phyloP scores from a whole-genome alignment of 2,797 vertebrate genomes.

The Sebastes steindachneri region DNA sequence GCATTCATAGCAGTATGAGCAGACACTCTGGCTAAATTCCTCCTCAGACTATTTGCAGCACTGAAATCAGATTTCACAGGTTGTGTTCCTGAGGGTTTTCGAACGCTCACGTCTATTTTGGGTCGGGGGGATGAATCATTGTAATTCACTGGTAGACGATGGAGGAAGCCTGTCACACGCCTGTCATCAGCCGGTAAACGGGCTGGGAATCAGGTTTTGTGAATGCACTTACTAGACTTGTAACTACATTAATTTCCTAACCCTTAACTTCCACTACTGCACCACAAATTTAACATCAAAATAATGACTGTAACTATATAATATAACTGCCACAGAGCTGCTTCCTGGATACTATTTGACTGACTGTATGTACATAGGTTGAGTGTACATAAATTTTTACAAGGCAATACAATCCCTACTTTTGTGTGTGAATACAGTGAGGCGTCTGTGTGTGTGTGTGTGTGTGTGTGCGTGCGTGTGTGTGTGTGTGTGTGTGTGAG shows the following conservation, averaged over 20 bases:
- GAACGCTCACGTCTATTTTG: conserved; percentile 44
- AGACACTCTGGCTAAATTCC: conserved; percentile 25
- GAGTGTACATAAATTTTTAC: background rate
- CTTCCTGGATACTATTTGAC: background rate
- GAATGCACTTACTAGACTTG: background rate
- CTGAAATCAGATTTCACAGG: conserved; percentile 60
- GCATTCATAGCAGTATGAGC: conserved; percentile 4
- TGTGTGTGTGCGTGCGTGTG: fast-evolving
- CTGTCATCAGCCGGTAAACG: conserved; percentile 36
- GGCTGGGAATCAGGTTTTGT: background rate
- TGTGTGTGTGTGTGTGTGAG: background rate
- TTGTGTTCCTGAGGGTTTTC: conserved; percentile 47
- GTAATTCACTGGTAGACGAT: conserved; percentile 32
- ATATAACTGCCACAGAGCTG: background rate
- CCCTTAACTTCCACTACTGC: background rate
- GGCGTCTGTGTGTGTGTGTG: too few relatives aligned
- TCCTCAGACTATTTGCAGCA: conserved; percentile 41
- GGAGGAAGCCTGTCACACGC: conserved; percentile 53
- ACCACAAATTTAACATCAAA: background rate
- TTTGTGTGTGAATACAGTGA: too few relatives aligned
- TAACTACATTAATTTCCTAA: background rate
- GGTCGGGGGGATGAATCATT: conserved; percentile 36
- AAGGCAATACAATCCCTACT: background rate
- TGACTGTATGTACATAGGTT: background rate
- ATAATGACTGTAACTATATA: background rate